These are phyloP conservation scores for Ovis canadensis DNA, from an alignment of 2,113 vertebrate species.

Conservation along the genomic window DNA sequence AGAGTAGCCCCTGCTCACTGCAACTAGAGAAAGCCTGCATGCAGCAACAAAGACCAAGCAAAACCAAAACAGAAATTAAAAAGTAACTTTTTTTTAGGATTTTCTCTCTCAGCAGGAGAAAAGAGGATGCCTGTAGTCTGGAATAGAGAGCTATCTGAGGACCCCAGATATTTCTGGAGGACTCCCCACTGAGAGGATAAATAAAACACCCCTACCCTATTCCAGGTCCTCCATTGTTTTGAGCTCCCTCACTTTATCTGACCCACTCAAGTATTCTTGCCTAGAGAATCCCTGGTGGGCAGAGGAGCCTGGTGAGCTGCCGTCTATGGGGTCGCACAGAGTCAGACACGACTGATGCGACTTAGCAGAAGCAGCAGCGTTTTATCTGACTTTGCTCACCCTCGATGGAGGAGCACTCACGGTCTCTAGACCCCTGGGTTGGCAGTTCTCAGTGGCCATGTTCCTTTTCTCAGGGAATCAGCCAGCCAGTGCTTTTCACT, in stretches of 20 bases:
- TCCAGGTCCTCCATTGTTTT: background rate
- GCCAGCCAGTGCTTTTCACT: too few species aligned
- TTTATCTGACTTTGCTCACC: background rate
- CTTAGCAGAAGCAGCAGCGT: background rate
- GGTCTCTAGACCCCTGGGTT: background rate
- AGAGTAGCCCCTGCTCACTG: background rate
- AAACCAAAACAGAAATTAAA: background rate
- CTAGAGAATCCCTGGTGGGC: background rate
- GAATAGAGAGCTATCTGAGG: background rate
- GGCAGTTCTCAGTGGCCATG: background rate
- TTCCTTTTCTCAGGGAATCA: background rate
- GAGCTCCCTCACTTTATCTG: background rate
- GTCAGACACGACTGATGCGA: fast-evolving
- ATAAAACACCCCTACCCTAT: background rate
- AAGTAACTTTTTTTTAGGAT: background rate
- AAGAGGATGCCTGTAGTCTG: background rate
- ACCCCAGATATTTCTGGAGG: background rate
- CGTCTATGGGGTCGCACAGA: background rate
- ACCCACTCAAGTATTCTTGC: background rate
- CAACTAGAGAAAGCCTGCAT: background rate
- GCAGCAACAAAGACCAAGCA: background rate
- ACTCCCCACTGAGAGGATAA: background rate
- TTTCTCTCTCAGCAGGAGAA: background rate
- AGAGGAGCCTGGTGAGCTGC: background rate
- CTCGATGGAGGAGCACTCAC: background rate